phyloP scores from a whole-genome alignment of 2,113 vertebrate genomes.

The Eurystomus gularis region DNA sequence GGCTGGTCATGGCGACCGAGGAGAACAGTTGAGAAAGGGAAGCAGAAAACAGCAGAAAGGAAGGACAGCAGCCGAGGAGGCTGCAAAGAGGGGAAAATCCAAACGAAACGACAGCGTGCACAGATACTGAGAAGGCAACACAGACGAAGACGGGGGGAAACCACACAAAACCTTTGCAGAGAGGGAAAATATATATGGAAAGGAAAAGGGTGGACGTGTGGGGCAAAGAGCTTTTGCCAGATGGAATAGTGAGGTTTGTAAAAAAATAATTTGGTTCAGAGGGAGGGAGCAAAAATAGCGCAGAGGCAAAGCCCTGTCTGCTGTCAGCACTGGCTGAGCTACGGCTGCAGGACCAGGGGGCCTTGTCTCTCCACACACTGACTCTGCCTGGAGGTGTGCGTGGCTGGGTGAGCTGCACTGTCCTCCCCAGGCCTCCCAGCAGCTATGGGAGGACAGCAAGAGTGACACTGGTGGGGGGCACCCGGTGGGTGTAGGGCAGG shows the following conservation, averaged over 20 bases:
- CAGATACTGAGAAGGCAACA: background rate
- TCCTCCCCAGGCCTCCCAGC: background rate
- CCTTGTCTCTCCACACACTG: rapidly evolving
- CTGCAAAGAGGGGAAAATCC: background rate
- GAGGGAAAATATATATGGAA: background rate
- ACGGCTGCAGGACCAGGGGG: rapidly evolving
- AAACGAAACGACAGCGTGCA: background rate
- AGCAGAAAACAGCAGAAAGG: conserved; percentile 19
- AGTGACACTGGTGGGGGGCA: background rate
- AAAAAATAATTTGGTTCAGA: background rate
- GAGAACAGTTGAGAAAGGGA: conserved; percentile 15
- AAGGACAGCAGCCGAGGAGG: background rate
- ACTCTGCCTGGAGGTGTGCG: rapidly evolving
- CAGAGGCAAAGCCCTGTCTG: background rate
- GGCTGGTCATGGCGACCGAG: background rate
- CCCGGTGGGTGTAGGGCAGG: background rate
- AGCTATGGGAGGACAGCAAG: background rate
- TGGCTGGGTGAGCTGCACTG: background rate
- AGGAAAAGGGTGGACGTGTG: background rate
- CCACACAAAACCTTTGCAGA: background rate
- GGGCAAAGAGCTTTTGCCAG: conserved; percentile 7
- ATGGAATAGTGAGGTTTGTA: background rate
- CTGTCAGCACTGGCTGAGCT: background rate
- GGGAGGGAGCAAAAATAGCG: background rate
- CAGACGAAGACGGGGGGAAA: background rate